A percentile compares a stretch with the other conserved stretches of the same genome.
phyloP scores from a whole-genome alignment of 2,797 vertebrate genomes.

The Forpus xanthops region DNA sequence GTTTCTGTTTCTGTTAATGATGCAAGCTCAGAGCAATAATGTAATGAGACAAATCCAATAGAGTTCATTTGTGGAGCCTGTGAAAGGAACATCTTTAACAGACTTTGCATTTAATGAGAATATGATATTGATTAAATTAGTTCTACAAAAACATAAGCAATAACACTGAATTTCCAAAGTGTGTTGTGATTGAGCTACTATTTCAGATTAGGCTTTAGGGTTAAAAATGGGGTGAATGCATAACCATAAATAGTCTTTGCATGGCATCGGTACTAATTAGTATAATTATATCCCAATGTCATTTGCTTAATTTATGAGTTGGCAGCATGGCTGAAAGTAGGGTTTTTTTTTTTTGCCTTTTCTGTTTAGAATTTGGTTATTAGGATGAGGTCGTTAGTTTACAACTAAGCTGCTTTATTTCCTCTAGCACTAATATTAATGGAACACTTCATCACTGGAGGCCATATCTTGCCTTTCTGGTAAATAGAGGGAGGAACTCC shows the following conservation, averaged over 20 bases:
- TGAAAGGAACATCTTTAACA: conserved; percentile 51
- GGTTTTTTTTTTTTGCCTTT: conserved; percentile 46
- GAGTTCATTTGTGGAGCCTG: conserved; percentile 54
- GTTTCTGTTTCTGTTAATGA: conserved; percentile 62
- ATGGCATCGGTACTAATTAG: conserved; percentile 72
- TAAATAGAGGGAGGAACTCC: conserved; percentile 62
- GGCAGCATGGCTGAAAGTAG: conserved; percentile 62
- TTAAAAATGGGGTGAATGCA: conserved; percentile 60
- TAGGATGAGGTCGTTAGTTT: conserved; percentile 75
- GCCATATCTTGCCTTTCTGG: conserved; percentile 54
- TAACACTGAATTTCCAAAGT: conserved; percentile 45
- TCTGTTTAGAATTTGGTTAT: conserved; percentile 71
- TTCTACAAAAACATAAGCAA: conserved; percentile 30
- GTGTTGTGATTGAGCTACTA: conserved; percentile 37
- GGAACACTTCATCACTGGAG: conserved; percentile 69
- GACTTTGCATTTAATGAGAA: conserved; percentile 64
- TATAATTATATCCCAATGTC: conserved; percentile 72
- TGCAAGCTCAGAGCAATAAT: conserved; percentile 51
- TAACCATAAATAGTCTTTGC: conserved; percentile 68
- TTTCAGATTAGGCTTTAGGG: conserved; percentile 57
- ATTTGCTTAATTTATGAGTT: conserved; percentile 76
- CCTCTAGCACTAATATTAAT: conserved; percentile 69
- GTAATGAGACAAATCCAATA: conserved; percentile 49
- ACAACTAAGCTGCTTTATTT: conserved; percentile 73
- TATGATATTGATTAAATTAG: conserved; percentile 69